phyloP scores from a whole-genome alignment of 2,797 vertebrate species.

The Microctenopoma stevenorrisi region DNA sequence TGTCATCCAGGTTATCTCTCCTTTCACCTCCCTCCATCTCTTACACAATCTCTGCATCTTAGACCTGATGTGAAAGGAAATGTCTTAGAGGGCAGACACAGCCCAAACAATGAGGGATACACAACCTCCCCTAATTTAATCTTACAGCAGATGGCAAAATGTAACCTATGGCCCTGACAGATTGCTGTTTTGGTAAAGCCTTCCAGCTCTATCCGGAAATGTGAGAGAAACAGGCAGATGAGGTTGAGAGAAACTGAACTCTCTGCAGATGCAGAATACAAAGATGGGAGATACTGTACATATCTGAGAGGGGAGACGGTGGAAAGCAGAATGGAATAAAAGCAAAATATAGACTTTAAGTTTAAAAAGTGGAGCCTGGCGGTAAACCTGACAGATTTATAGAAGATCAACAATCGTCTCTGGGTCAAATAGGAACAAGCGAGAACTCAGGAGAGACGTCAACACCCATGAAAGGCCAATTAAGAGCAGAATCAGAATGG shows the following conservation, averaged over 20 bases:
- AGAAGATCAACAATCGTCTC: constrained; percentile 49
- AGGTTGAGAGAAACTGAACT: constrained; percentile 51
- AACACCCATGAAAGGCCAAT: constrained; percentile 66
- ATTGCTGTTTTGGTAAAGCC: constrained; percentile 81
- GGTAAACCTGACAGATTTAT: constrained; percentile 54
- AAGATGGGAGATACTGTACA: constrained; percentile 26
- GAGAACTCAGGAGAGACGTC: constrained; percentile 54
- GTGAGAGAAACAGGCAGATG: constrained; percentile 55
- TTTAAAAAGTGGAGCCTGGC: constrained; percentile 14
- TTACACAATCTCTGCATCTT: constrained; percentile 47
- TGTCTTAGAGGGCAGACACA: constrained; percentile 67
- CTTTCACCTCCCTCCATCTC: constrained; percentile 39
- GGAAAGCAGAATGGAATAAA: constrained; percentile 19
- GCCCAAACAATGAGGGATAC: constrained; percentile 77
- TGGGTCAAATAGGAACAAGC: constrained; percentile 50
- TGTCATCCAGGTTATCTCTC: constrained; percentile 59
- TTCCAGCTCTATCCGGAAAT: constrained; percentile 65
- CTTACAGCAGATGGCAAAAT: constrained; percentile 81
- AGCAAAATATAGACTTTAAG: constrained; percentile 1
- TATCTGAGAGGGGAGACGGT: constrained; percentile 8
- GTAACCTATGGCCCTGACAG: constrained; percentile 82
- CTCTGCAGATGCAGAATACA: constrained; percentile 33
- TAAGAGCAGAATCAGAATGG: constrained; percentile 51
- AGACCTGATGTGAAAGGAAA: constrained; percentile 67
- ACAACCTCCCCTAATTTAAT: constrained; percentile 78